Evolutionary conservation across 2,888 invertebrate genomes (phyloP), one percentile per base, ranked within the genome.

Genomic region (Ellobium chinense): DNA sequence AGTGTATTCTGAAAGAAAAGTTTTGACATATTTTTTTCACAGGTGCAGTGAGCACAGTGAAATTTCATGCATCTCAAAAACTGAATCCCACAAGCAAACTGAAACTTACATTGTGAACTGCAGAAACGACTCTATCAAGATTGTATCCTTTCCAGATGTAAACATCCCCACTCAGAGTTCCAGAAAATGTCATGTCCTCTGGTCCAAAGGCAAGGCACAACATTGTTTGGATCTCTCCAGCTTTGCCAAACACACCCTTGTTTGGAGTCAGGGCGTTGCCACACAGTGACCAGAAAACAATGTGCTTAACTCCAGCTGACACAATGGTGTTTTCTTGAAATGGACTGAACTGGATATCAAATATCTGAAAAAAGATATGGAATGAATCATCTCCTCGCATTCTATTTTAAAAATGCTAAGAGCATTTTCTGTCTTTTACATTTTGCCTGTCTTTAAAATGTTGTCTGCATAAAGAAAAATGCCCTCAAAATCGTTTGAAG

Each of bases 221-320:
- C 86, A 93, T 91, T 7, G 92, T 92, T 86, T 93, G 93, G n/a
- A 93, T 93, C 83, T 92, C 92, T 14, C 93, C 93, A 14, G 87
- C 87, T 77, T 91, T 92, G 21, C 92, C 92, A 87, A 92, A 92
- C 37, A 92, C 87, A 4, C 93, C 93, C 84, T 93, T 93, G 83
- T 91, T 91, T 18, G 90, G 87, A 21, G 91, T 89, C 27, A 93
- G 86, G 27, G 93, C 90, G 87, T 93, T 93, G 21, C 93, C 93
- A 84, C 90, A 91, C 27, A 92, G 82, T 9, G 89, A 87, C 93
- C 93, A 93, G 83, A 93, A 93, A 85, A 92, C 92, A 82, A 93
- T 92, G 85, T 93, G 93, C 82, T 93, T 93, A 7, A 93, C 91
- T 24, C 93, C 93, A 87, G 93, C 93, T 62, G 91, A 92, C 9